Evolutionary conservation across 2,113 vertebrate species (phyloP).

Genomic region (Raja brachyura): DNA sequence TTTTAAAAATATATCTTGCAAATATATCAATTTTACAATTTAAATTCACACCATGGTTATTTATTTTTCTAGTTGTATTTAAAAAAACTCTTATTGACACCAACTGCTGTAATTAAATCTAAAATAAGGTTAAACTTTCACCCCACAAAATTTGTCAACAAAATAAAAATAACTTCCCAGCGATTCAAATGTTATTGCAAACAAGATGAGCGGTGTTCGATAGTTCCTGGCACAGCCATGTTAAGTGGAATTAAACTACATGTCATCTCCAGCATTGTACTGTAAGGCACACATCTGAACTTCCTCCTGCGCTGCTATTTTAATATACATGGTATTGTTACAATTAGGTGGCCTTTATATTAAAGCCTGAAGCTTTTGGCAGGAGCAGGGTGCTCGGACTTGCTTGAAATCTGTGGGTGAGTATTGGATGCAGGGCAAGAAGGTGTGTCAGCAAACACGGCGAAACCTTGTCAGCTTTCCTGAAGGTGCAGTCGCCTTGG

Average conservation of each 20-base stretch:
- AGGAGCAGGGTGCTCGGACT: background rate
- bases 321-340: conserved; percentile 24
- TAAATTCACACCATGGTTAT: background rate
- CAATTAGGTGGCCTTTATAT: conserved; percentile 22
- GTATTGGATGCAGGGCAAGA: conserved; percentile 48
- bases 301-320: conserved; percentile 26
- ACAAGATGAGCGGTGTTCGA: conserved; percentile 10
- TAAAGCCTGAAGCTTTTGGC: conserved; percentile 6
- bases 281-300: conserved; percentile 17
- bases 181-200: conserved; percentile 14
- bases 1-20: background rate
- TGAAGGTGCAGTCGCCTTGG: conserved; percentile 65
- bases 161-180: background rate
- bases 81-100: background rate
- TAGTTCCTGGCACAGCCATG: conserved; percentile 29
- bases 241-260: conserved; percentile 37
- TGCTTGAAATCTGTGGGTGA: conserved; percentile 42
- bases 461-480: conserved; percentile 54
- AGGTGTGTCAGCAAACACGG: conserved; percentile 59
- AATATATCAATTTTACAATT: background rate
- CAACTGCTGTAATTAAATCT: conserved; percentile 1
- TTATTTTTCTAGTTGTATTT: background rate
- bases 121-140: background rate
- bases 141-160: background rate
- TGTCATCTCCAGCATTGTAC: conserved; percentile 33